Evolutionary conservation across 2,797 vertebrate genomes (phyloP).

Genomic region (Galaxias olidus): DNA sequence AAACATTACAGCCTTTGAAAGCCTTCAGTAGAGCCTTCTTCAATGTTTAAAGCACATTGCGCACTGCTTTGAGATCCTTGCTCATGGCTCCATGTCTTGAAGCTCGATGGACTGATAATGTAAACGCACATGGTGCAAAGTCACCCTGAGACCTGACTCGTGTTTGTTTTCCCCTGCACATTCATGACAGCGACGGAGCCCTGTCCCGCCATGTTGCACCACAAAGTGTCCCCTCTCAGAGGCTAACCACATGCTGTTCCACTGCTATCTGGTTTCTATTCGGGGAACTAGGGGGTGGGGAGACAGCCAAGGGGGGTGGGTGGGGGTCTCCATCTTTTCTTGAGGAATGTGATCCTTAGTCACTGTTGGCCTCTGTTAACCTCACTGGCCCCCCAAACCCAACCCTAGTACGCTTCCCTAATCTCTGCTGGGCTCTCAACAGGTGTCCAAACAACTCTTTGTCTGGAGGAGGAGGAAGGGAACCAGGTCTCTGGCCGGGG

Average conservation of each 20-base stretch:
- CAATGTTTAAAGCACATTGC: too few relatives aligned
- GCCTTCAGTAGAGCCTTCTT: too few relatives aligned
- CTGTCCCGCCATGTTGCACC: constrained; percentile 39
- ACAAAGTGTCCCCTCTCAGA: constrained; percentile 43
- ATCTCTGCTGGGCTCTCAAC: constrained; percentile 83
- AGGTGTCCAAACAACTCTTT: constrained; percentile 93
- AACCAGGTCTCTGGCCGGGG: constrained; percentile 59
- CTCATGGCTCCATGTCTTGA: too few relatives aligned
- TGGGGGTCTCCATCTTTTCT: constrained; percentile 62
- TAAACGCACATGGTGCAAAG: constrained; percentile 24
- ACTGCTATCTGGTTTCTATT: constrained; percentile 53
- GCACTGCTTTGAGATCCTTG: too few relatives aligned
- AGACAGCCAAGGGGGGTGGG: constrained; percentile 20
- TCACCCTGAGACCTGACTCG: constrained; percentile 20
- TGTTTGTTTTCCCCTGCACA: constrained; percentile 42
- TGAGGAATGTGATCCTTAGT: constrained; percentile 82
- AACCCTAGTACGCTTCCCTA: constrained; percentile 62
- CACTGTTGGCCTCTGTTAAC: constrained; percentile 82
- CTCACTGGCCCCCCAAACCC: constrained; percentile 50
- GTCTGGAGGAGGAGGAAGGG: constrained; percentile 72
- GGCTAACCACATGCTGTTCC: constrained; percentile 55
- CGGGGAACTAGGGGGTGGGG: constrained; percentile 41
- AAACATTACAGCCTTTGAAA: too few relatives aligned
- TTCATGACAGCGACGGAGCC: constrained; percentile 37
- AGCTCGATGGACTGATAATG: too few relatives aligned